Evolutionary conservation across 35 echinoderm and acorn worm species (phyloP), one percentile per base, ranked within the genome.

Genomic region (Ophioderma brevispina): DNA sequence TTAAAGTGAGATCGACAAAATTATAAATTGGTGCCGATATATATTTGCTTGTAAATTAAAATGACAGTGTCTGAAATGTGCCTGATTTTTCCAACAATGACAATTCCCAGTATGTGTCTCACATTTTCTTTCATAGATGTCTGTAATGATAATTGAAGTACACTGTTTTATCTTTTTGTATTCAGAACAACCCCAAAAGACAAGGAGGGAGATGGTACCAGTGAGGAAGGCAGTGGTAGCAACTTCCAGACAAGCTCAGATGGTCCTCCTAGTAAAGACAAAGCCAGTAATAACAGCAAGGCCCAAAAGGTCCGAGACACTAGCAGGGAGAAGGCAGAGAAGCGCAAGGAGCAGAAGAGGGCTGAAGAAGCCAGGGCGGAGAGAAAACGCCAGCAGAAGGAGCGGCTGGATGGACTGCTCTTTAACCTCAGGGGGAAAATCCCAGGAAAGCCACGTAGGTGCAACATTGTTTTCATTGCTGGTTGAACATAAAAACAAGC

Each of bases 401-500:
- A 92, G 78, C 79, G 78, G 19, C 91, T 92, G 19, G 87, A 92
- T 50, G 79, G 75, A 13, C 50, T 92, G 6, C 55, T 92, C 55
- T 40, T 87, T 38, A 52, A 70, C 6, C 85, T 92, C 21, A 77
- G 87, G 55, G 91, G 37, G 78, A 92, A 92, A 76, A 42, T 82
- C 11, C 91, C 91, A 19, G 59, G 46, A 42, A 92, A 92, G 41
- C 85, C 79, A 75, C 77, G 91, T 92, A 88, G 43, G 89, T 78
- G 13, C 10, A 13, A 25, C 21, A n/a, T n/a, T n/a, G n/a, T n/a
- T n/a, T n/a, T n/a, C n/a, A n/a, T n/a, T n/a, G n/a, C n/a, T n/a
- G n/a, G n/a, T n/a, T n/a, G n/a, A n/a, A n/a, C n/a, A n/a, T n/a
- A n/a, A n/a, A n/a, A n/a, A n/a, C n/a, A n/a, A n/a, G n/a, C n/a